These are phyloP conservation scores for Notodonta ziczac DNA, from an alignment of 2,888 invertebrate genomes.

Conservation along the genomic window DNA sequence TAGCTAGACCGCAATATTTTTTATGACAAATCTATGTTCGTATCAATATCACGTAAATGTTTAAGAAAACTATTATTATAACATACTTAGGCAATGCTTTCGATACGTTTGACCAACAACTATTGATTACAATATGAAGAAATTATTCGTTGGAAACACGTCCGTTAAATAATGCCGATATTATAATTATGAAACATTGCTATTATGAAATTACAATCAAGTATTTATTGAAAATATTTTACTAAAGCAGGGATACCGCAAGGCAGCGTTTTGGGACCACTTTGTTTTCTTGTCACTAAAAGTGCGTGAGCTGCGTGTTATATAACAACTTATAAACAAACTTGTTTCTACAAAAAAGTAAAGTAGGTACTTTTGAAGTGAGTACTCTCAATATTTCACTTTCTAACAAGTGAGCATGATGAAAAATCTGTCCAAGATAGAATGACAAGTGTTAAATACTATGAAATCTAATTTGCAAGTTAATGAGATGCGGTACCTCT, in stretches of 20 bases:
- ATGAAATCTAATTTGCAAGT: constrained; percentile 2
- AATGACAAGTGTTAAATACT: constrained; percentile 1
- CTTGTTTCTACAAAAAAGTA: constrained; percentile 15
- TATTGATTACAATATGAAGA: no score
- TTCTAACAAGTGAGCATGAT: constrained; percentile 15
- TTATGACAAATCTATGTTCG: no score
- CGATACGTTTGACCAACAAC: no score
- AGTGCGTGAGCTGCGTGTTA: constrained; percentile 8
- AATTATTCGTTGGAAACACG: no score
- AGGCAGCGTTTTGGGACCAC: constrained; percentile 4
- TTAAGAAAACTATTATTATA: no score
- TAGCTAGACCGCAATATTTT: no score
- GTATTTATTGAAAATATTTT: no score
- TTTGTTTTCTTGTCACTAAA: not conserved
- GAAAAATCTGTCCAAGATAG: constrained; percentile 10
- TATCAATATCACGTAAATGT: no score
- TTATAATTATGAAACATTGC: no score
- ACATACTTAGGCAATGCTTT: no score
- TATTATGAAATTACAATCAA: no score
- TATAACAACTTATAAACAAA: constrained; percentile 13
- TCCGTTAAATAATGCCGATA: no score
- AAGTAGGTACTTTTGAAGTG: constrained; percentile 16
- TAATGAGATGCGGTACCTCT: not conserved
- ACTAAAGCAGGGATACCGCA: not conserved
- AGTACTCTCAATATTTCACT: constrained; percentile 8